A percentile compares a stretch with the other conserved stretches of the same genome.
Evolutionary conservation across 1,140 invertebrate species (phyloP).

Genomic region (Diuraphis noxia): DNA sequence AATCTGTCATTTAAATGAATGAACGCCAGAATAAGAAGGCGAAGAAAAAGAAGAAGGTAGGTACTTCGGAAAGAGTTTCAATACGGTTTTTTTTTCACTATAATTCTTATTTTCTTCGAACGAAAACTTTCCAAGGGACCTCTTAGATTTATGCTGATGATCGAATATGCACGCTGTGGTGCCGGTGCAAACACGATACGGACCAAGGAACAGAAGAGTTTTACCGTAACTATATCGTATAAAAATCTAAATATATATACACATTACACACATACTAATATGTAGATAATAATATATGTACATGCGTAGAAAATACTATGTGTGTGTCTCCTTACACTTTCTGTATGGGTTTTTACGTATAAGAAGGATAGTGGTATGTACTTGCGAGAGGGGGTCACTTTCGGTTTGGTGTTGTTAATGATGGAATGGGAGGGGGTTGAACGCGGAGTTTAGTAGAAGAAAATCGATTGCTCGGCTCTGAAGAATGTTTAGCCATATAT

Average conservation of each 20-base stretch:
- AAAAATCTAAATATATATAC: not conserved
- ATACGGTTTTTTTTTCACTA: not conserved
- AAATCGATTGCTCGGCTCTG: not conserved
- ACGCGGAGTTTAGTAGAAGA: not conserved
- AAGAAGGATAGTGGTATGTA: not conserved
- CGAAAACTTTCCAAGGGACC: not conserved
- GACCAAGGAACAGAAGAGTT: not conserved
- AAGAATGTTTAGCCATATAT: not conserved
- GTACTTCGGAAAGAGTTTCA: not conserved
- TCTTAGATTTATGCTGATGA: constrained; percentile 31
- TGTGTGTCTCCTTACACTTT: not conserved
- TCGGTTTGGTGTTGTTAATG: not conserved
- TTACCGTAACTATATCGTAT: not conserved
- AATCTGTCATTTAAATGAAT: not conserved
- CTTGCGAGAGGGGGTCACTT: not conserved
- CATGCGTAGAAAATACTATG: not conserved
- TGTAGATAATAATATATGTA: not conserved
- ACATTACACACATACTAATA: not conserved
- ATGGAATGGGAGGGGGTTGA: not conserved
- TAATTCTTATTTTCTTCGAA: not conserved
- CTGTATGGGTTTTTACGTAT: not conserved
- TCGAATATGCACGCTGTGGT: not conserved
- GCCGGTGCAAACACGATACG: not conserved
- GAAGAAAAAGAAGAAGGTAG: not conserved
- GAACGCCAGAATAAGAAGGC: not conserved